Base-by-base conservation (phyloP, 1,140 invertebrate species). In the Zaprionus kolodkinae region DNA sequence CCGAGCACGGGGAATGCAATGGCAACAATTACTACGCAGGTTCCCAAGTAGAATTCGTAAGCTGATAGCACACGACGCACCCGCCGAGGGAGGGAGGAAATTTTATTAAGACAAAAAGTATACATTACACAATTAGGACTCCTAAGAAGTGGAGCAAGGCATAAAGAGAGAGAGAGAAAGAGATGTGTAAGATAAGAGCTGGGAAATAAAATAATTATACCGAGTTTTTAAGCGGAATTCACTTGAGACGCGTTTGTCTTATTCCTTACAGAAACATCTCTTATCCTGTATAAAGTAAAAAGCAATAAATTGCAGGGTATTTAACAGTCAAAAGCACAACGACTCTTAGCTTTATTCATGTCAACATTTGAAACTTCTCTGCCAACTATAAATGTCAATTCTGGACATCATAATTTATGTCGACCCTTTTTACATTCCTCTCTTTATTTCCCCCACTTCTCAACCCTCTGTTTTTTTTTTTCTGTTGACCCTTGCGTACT, bases 91-190 rank as follows among this genome's bases (percentile, higher is more conserved):
- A 48, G 52, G 48, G 40, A 52, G 72, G 54, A 45, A 67, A 67
- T 56, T 54, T 66, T 72, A 52, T 70, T 59, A 45, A 72, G 68
- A 61, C 30, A 50, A 40, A 76, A 81, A 56, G 81, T 85, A 67
- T 84, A 70, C 54, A 72, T 84, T 84, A 73, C 79, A 79, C 78
- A 84, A 85, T 83, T 83, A 83, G 61, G 15, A 38, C 33, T 21
- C 15, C 3, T 27, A 1, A 25, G 27, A 62, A 30, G 13, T 50
- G 13, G n/a, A 15, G 40, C 40, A 45, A 30, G 27, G 4, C 27
- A n/a, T n/a, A n/a, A n/a, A 5, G 27, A 30, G 7, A 33, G 5
- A 33, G 21, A 21, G 21, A 21, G 21, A 21, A 2, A 45, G 40
- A 15, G 40, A 30, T 30, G n/a, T 38, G 17, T 25, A 15, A 10